A percentile compares a stretch with the other conserved stretches of the same genome.
Evolutionary conservation across 2,888 invertebrate genomes (phyloP).

Genomic region (Stenodema calcarata): DNA sequence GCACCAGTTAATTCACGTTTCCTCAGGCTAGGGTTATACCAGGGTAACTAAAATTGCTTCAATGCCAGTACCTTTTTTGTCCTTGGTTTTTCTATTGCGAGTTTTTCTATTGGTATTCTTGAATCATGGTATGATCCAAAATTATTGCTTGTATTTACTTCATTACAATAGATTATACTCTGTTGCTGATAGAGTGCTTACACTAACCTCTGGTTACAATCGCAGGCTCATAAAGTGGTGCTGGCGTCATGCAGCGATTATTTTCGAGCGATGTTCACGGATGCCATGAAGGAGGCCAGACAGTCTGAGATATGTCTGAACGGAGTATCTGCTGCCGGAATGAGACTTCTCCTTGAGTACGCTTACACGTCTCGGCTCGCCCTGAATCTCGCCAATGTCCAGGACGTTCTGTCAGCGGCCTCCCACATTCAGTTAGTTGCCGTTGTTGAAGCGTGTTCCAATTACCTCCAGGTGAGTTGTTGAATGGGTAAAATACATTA

Average conservation of each 20-base stretch:
- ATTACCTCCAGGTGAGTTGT: slow-evolving; percentile 64
- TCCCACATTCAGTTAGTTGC: slow-evolving; percentile 72
- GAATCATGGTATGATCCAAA: no score
- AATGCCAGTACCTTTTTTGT: no score
- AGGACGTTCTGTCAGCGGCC: slow-evolving; percentile 74
- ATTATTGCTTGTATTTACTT: no score
- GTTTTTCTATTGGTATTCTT: no score
- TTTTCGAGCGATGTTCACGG: slow-evolving; percentile 78
- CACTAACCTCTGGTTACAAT: background rate
- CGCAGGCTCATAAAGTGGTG: slow-evolving; percentile 72
- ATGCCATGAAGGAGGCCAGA: slow-evolving; percentile 71
- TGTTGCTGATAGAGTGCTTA: background rate
- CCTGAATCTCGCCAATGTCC: slow-evolving; percentile 70
- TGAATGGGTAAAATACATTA: background rate
- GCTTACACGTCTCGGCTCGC: slow-evolving; percentile 73
- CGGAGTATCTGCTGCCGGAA: slow-evolving; percentile 72
- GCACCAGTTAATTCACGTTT: no score
- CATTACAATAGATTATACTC: background rate
- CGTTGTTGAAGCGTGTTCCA: slow-evolving; percentile 72
- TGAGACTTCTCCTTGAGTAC: slow-evolving; percentile 71
- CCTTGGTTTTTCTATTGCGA: no score
- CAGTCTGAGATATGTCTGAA: slow-evolving; percentile 71
- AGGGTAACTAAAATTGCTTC: no score
- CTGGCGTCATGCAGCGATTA: slow-evolving; percentile 77
- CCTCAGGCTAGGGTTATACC: no score